Evolutionary conservation across 2,113 vertebrate genomes (phyloP), one percentile per base, ranked within the genome.

Genomic region (Hemiprocne comata): DNA sequence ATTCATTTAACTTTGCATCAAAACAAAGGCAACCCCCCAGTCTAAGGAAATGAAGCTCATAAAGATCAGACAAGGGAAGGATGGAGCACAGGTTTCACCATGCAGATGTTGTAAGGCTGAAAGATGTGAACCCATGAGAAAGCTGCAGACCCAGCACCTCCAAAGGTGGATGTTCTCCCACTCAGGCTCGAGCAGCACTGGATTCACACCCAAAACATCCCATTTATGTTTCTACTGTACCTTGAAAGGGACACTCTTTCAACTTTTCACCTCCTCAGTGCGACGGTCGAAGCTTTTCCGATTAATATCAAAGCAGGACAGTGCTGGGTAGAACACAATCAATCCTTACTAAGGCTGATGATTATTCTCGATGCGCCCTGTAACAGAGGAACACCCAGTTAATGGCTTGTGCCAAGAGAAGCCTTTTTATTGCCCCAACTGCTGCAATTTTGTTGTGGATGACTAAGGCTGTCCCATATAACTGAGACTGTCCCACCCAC

Each of bases 341-440:
- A 89, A 85, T 97, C 94, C 87, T 85, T 77, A 19, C 9, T 48
- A 90, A 95, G 93, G 94, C 89, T 78, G 93, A 57, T 8, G 80
- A 92, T 84, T 96, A 60, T 51, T 64, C 91, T 81, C 61, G 0
- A 83, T 40, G 69, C 0, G 1, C 75, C 85, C 93, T 96, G 90
- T 1, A 80, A 91, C 33, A 94, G 5, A 95, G 28, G 34, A 80
- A 81, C 53, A 67, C 15, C 31, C 92, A 54, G 53, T 86, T 74
- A 88, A 61, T 12, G 38, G 29, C 18, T 75, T 48, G 51, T 36
- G 71, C 58, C 50, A n/a, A 44, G 72, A 8, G 0, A 1, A 11
- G 24, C 4, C 6, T 60, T 78, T 50, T 74, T 9, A 28, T 17
- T 36, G 42, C 29, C 29, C 31, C 13, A 24, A 4, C 17, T 7